A percentile compares a stretch with the other conserved stretches of the same genome.
Evolutionary conservation across 2,888 invertebrate species (phyloP).

Genomic region (Metallyticus violacea): DNA sequence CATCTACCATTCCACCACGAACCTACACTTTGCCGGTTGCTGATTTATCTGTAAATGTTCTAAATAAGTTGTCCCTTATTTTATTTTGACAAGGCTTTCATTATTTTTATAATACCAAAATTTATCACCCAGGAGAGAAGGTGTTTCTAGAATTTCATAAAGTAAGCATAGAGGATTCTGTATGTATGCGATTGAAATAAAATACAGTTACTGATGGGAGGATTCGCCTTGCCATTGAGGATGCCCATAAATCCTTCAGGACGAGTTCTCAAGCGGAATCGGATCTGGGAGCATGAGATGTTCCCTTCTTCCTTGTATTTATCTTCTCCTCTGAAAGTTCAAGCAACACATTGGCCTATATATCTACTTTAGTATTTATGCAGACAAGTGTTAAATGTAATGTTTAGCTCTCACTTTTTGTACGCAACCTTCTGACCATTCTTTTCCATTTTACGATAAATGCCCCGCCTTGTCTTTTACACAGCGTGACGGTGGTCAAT

Average conservation of each 20-base stretch:
- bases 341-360: background rate
- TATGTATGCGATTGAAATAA: background rate
- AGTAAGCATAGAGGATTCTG: background rate
- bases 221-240: too few relatives aligned
- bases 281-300: too few relatives aligned
- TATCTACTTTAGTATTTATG: background rate
- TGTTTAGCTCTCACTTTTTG: background rate
- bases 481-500: background rate
- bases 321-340: background rate
- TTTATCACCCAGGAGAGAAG: background rate
- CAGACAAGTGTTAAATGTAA: too few relatives aligned
- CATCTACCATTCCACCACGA: background rate
- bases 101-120: background rate
- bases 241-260: background rate
- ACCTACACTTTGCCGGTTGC: background rate
- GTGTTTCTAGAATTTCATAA: background rate
- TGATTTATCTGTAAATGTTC: background rate
- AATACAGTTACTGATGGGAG: background rate
- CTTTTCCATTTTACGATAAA: background rate
- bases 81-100: background rate
- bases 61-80: background rate
- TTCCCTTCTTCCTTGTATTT: too few relatives aligned
- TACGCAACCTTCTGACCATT: background rate
- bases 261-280: background rate
- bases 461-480: background rate